Evolutionary conservation across 2,888 invertebrate genomes (phyloP).

Genomic region (Drosophila dives): DNA sequence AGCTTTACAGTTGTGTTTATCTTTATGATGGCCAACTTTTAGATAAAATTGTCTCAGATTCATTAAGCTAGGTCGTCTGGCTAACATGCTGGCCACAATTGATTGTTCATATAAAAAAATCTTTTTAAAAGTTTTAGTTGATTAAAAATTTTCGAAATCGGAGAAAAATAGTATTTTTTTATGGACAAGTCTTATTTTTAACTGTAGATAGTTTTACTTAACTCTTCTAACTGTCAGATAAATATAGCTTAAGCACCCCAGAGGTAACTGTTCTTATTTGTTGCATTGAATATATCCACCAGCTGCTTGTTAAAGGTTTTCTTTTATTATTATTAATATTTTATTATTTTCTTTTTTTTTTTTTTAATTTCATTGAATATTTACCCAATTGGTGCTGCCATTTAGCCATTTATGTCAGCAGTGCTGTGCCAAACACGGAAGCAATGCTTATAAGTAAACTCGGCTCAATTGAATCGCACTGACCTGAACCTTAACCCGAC

Average conservation of each 20-base stretch:
- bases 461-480: constrained; percentile 66
- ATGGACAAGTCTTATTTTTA: neutral
- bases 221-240: neutral
- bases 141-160: neutral
- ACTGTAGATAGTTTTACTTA: neutral
- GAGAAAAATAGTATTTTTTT: neutral
- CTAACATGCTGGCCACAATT: neutral
- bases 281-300: neutral
- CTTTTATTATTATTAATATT: neutral
- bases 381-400: constrained; percentile 1
- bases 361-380: neutral
- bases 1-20: neutral
- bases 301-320: neutral
- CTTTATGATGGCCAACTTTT: neutral
- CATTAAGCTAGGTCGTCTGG: neutral
- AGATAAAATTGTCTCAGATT: neutral
- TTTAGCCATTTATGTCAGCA: constrained; percentile 17
- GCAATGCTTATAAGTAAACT: constrained; percentile 45
- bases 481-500: constrained; percentile 54
- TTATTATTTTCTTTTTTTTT: too few relatives aligned
- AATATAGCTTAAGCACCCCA: neutral
- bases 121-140: neutral
- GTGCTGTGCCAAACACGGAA: constrained; percentile 63
- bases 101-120: neutral
- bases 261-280: neutral